A percentile compares a stretch with the other conserved stretches of the same genome.
Evolutionary conservation across 2,797 vertebrate genomes (phyloP).

Genomic region (Aplochiton taeniatus): DNA sequence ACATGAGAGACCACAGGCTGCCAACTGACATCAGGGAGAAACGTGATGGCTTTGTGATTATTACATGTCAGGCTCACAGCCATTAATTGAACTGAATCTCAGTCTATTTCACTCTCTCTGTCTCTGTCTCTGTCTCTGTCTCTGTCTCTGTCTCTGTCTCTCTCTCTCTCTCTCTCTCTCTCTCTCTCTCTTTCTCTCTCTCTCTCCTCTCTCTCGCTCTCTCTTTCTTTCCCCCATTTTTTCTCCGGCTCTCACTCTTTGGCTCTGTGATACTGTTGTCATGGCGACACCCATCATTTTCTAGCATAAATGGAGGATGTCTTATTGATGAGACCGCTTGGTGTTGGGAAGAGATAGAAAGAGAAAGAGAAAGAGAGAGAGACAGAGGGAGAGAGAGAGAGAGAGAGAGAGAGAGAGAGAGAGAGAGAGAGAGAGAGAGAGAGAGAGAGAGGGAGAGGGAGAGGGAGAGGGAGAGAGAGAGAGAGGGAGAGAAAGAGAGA

Average conservation of each 20-base stretch:
- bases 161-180: slow-evolving; percentile 17
- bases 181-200: slow-evolving; percentile 1
- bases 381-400: slow-evolving; percentile 33
- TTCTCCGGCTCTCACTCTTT: slow-evolving; percentile 54
- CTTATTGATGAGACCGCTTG: slow-evolving; percentile 78
- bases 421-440: slow-evolving; percentile 29
- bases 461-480: not conserved
- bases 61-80: slow-evolving; percentile 62
- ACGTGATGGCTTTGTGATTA: slow-evolving; percentile 62
- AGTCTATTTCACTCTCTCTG: slow-evolving; percentile 51
- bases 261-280: slow-evolving; percentile 80
- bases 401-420: slow-evolving; percentile 29
- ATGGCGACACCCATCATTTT: slow-evolving; percentile 83
- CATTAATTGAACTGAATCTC: slow-evolving; percentile 68
- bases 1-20: not conserved
- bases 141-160: slow-evolving; percentile 11
- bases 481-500: too few species aligned
- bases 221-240: slow-evolving; percentile 18
- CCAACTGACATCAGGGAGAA: slow-evolving; percentile 59
- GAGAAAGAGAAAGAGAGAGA: slow-evolving; percentile 50
- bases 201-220: not conserved
- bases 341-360: slow-evolving; percentile 52
- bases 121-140: slow-evolving; percentile 2
- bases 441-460: not conserved
- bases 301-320: slow-evolving; percentile 80